Base-by-base conservation (phyloP, 2,888 invertebrate species). In the Ischnus inquisitorius region DNA sequence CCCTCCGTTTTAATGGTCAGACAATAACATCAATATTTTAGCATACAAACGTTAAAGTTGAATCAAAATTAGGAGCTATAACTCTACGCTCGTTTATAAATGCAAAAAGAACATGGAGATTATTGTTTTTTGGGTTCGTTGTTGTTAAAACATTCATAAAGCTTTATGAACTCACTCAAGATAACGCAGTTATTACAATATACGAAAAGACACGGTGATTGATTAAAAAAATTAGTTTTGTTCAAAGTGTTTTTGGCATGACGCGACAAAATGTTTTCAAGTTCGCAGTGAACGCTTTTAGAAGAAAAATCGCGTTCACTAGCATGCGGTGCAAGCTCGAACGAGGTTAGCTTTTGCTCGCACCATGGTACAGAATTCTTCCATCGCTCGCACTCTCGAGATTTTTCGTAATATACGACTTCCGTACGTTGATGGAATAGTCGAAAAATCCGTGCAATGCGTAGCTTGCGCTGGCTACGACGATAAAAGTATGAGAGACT, bases 381-480 rank as follows among this genome's bases (percentile, higher is more conserved):
- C 72, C 64, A 25, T 39, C 62, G 16, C 25, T 51, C 41, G 41
- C 57, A 57, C 64, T 43, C 12, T 57, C 64, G 34, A 41, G 43
- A 75, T 81, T 81, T 34, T 76, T 57, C 76, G 89, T 90, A 90
- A 91, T 91, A 91, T 91, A 92, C 90, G 91, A 90, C 89, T 87
- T 88, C 87, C 88, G 89, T 91, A 91, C 91, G 90, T 89, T 91
- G 91, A 91, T 90, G 91, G 92, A 92, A 92, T 92, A 92, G 92
- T 91, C 89, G 91, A 91, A 91, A 92, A 92, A 92, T 92, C 89
- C 89, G 84, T 86, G 90, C 83, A 68, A 74, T 74, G 78, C 72
- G 5, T 69, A 76, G 22, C 46, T 46, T 84, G 77, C 86, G 78
- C 74, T 84, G 60, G 54, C 43, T 69, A 22, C 67, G 86, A 85